Percentiles rank a stretch among this genome's conserved stretches.
Conservation (phyloP, 2,888 invertebrate species). For the Stenodera caucasica region DNA sequence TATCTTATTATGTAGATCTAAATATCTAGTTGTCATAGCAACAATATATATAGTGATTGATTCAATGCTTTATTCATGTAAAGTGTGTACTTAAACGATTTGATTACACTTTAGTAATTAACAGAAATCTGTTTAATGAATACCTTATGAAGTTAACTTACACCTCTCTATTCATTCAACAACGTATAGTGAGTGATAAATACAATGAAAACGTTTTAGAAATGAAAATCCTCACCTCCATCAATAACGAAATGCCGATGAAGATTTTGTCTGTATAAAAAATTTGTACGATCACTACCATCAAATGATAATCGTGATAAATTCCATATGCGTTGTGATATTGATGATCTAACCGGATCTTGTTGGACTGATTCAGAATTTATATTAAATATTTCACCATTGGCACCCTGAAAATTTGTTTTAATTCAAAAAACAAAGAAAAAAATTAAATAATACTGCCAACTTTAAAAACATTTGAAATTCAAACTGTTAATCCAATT, state of each 20-base stretch:
- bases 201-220: conserved; percentile 23
- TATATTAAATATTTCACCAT: conserved; percentile 31
- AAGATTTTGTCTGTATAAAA: conserved; percentile 51
- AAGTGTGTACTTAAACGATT: conserved; percentile 51
- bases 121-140: conserved; percentile 50
- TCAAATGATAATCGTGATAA: conserved; percentile 51
- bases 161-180: conserved; percentile 39
- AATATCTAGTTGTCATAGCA: conserved; percentile 34
- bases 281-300: conserved; percentile 48
- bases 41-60: conserved; percentile 31
- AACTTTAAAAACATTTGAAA: conserved; percentile 35
- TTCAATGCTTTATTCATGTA: conserved; percentile 43
- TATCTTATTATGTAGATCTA: conserved; percentile 4
- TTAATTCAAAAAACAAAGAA: conserved; percentile 17
- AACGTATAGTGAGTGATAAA: conserved; percentile 31
- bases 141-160: conserved; percentile 48
- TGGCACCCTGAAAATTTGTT: conserved; percentile 24
- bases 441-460: conserved; percentile 33
- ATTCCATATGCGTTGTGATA: conserved; percentile 52
- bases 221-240: conserved; percentile 35
- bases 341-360: conserved; percentile 20
- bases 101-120: conserved; percentile 54
- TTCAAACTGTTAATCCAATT: conserved; percentile 40
- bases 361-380: conserved; percentile 28
- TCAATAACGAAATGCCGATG: conserved; percentile 50